phyloP scores from a whole-genome alignment of 2,797 vertebrate genomes.

The Podarcis lilfordi region DNA sequence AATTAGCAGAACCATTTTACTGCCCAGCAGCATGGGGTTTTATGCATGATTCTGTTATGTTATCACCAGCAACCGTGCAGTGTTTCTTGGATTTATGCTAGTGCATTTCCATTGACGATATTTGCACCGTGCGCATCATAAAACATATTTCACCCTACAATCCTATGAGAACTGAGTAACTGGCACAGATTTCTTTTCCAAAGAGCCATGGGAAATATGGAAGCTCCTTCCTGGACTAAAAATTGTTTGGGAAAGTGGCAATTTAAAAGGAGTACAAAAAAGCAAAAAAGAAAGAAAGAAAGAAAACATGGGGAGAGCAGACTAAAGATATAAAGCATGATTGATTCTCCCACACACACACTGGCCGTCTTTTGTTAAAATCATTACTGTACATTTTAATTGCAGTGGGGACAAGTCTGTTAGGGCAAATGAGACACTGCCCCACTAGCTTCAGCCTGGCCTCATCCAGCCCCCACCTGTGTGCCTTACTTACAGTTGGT shows the following conservation, averaged over 20 bases:
- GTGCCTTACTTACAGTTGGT: too few species aligned
- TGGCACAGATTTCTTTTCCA: not conserved
- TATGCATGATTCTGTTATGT: slow-evolving; percentile 23
- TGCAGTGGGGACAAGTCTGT: too few species aligned
- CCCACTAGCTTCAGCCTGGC: too few species aligned
- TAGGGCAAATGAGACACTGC: too few species aligned
- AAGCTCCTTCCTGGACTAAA: not conserved
- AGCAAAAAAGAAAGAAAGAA: not conserved
- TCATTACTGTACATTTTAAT: not conserved
- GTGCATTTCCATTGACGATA: not conserved
- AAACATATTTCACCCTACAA: not conserved
- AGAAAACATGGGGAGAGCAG: not conserved
- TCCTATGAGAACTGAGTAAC: not conserved
- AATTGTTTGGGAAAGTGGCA: not conserved
- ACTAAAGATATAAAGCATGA: not conserved
- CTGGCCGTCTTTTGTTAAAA: not conserved
- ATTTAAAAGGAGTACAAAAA: not conserved
- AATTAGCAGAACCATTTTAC: slow-evolving; percentile 66
- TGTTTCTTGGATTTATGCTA: rapidly evolving
- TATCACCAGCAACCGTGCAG: slow-evolving; percentile 41
- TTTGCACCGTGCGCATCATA: not conserved
- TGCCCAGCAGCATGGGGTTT: not conserved
- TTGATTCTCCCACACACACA: not conserved
- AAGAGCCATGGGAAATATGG: not conserved
- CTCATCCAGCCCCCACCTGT: too few species aligned